A percentile compares a stretch with the other conserved stretches of the same genome.
phyloP scores from a whole-genome alignment of 2,797 vertebrate genomes.

The Limosa lapponica region DNA sequence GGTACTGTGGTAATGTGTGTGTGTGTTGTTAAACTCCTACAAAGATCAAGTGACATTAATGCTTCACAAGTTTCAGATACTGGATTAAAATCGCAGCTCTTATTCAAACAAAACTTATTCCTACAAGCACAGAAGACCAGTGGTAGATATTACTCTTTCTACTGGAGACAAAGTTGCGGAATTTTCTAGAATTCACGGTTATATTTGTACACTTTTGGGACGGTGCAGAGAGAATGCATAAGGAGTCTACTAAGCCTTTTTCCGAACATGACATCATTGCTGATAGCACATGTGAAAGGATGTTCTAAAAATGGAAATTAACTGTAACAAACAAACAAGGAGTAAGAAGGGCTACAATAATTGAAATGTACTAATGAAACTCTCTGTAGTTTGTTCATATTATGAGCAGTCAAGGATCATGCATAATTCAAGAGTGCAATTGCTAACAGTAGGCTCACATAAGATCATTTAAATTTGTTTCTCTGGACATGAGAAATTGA shows the following conservation, averaged over 20 bases:
- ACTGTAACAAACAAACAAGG: background rate
- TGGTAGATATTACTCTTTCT: background rate
- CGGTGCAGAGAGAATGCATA: background rate
- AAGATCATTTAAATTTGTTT: constrained; percentile 52
- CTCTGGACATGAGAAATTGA: constrained; percentile 30
- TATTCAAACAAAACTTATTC: background rate
- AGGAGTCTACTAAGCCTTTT: background rate
- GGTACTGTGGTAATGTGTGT: constrained; percentile 5
- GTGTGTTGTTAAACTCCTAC: constrained; percentile 29
- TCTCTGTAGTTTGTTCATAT: constrained; percentile 31
- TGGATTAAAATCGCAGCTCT: background rate
- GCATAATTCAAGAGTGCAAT: constrained; percentile 39
- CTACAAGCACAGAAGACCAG: background rate
- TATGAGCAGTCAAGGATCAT: constrained; percentile 37
- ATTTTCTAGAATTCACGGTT: background rate
- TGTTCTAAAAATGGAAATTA: constrained; percentile 25
- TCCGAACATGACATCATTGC: background rate
- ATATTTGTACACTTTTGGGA: background rate
- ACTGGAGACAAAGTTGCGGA: background rate
- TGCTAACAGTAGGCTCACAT: background rate
- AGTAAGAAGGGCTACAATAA: constrained; percentile 17
- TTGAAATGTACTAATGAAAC: constrained; percentile 48
- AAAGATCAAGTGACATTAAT: constrained; percentile 44
- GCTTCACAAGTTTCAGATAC: background rate
- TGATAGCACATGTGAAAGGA: background rate